Evolutionary conservation across 1,140 invertebrate species (phyloP), one percentile per base, ranked within the genome.

Genomic region (Penaeus indicus): DNA sequence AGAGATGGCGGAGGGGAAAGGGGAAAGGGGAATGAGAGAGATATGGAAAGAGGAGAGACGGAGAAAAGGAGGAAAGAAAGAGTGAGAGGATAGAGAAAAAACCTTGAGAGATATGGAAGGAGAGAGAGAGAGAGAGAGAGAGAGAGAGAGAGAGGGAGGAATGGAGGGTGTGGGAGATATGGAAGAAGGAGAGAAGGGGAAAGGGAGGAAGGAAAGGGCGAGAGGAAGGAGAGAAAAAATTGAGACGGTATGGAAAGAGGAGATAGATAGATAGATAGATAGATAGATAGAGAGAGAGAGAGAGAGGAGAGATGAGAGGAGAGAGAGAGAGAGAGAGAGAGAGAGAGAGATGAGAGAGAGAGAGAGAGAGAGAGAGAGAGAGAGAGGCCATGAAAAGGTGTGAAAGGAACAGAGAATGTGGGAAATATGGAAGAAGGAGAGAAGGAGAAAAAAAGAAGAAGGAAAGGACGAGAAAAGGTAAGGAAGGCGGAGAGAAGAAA

Each of bases 171-270:
- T 22, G 67, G 7, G 22, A 27, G 10, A n/a, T 72, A 10, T 72
- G 67, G 10, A 72, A 72, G 67, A 72, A 72, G 67, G 32, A 72
- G 67, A 72, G 32, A 27, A 72, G 32, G 67, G 32, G 32, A n/a
- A 75, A 75, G n/a, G 38, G 25, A 25, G 38, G 38, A 38, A 75
- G 8, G 69, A 75, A 18, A 18, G 18, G 32, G 67, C n/a, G 32
- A 27, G 32, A 72, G 67, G 32, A 72, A 27, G 32, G 32, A 27
- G 32, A 72, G 67, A 72, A 72, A 27, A 72, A 72, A 27, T 25
- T 25, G 67, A 72, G 32, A 27, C n/a, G 32, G 67, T 25, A 72
- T 22, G 32, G 32, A 27, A 72, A 72, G 67, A 72, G 32, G 67
- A 72, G 32, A 27, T 25, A 72, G 67, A 72, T 25, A 27, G 32